These are phyloP conservation scores for Petrocephalus schoutedeni DNA, from an alignment of 2,797 vertebrate genomes.

Conservation along the genomic window DNA sequence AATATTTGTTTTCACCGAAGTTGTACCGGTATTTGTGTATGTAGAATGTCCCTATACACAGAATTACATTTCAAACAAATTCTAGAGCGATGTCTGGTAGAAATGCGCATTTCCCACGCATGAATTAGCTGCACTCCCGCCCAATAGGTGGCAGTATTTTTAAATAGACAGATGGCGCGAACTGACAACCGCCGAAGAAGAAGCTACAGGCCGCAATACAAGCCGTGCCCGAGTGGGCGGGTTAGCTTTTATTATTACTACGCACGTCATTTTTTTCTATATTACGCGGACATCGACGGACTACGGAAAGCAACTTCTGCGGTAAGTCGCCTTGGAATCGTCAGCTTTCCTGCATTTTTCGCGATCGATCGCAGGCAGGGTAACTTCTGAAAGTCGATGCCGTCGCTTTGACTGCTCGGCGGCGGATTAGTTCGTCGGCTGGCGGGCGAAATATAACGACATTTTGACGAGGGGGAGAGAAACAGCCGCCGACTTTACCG, in stretches of 20 bases:
- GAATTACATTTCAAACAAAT: not conserved
- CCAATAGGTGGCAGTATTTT: constrained; percentile 1
- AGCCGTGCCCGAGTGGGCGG: not conserved
- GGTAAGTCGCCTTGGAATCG: not conserved
- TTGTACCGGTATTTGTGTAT: not conserved
- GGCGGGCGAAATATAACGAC: not conserved
- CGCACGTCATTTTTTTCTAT: not conserved
- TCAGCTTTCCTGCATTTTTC: not conserved
- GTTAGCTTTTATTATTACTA: not conserved
- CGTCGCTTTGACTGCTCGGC: not conserved
- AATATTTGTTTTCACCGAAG: not conserved
- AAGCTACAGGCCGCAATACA: not conserved
- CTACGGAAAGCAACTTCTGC: not conserved
- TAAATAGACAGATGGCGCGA: fast-evolving
- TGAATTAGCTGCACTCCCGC: not conserved
- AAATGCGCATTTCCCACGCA: not conserved
- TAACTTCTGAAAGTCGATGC: not conserved
- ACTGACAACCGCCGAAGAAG: not conserved
- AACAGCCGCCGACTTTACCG: not conserved
- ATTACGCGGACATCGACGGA: constrained; percentile 9
- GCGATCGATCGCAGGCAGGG: not conserved
- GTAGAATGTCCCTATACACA: not conserved
- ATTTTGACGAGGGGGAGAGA: not conserved
- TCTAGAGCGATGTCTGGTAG: not conserved
- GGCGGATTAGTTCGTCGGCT: not conserved